Evolutionary conservation across 1,140 invertebrate species (phyloP), one percentile per base, ranked within the genome.

Genomic region (Brevipalpus yothersi): DNA sequence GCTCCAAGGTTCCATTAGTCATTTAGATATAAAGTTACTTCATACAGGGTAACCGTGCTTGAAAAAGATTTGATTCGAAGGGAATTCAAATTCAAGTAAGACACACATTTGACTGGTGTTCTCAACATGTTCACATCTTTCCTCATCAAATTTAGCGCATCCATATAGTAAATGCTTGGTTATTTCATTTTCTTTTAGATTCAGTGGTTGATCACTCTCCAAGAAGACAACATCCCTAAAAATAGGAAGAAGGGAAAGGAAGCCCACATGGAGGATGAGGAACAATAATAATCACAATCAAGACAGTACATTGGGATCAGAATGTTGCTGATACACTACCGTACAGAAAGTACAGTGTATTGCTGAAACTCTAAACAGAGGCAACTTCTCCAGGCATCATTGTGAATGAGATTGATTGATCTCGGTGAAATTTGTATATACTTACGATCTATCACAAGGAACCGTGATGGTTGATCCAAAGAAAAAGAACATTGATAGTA

Each of bases 111-210:
- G 0, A 89, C 81, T 82, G 0, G 88, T 84, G 68, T 79, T 82
- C 68, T 92, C 84, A 1, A 98, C 90, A 65, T 95, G 83, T 67
- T 93, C 86, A 68, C 86, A 95, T 60, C 76, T 76, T 53, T 86
- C 82, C 12, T 88, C 90, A 60, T 93, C 93, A 75, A 89, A 94
- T 76, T 86, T 86, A 0, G 86, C 75, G 71, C 91, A 95, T 0
- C 90, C 90, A 72, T 82, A 78, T 64, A 83, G 80, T 31, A 5
- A 31, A 54, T 83, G 78, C 69, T 79, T 79, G 4, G 86, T 85
- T 51, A 87, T 86, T 68, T 79, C 77, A 68, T 96, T 95, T 31
- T 86, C 88, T 70, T 88, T 84, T 63, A 88, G 83, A 72, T 95
- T 89, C n/a, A 83, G 71, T 8, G 86, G 86, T n/a, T 83, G 79